Evolutionary conservation across 2,888 invertebrate genomes (phyloP), one percentile per base, ranked within the genome.

Genomic region (Hydrotaea diabolus): DNA sequence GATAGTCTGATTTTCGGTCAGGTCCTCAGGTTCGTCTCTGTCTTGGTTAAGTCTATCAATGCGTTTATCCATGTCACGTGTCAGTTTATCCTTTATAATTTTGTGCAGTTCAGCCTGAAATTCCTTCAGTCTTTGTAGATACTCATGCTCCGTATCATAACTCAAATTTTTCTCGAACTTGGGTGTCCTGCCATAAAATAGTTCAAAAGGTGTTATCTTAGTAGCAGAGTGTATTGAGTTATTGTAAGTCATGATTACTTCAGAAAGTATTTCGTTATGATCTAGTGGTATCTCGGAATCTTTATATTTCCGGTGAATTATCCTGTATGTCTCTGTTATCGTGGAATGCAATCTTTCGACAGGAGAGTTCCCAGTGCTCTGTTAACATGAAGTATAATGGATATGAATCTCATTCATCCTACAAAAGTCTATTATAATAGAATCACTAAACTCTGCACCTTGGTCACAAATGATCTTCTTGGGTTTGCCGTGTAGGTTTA

Each of bases 401-500:
- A 83, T 49, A n/a, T 55, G 11, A 23, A 83, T 85, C 5, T 77
- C n/a, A 19, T 78, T 49, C n/a, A 73, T 77, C 23, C 31, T 76
- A 36, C 80, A 86, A 74, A 81, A 85, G 26, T 85, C 85, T 19
- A 80, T 83, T 23, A 83, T 59, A 1, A 85, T 85, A 36, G 55
- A 66, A 2, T 71, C 72, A 39, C 39, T 66, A 21, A 82, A 82
- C 39, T 82, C 80, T 1, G 80, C 26, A 0, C 85, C 78, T 80
- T 85, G 83, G 39, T 86, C 80, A 13, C 82, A 82, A 49, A 84
- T 46, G 0, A 86, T 43, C 77, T 85, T 85, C 55, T 77, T 86
- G 0, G 85, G 85, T 2, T n/a, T 62, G 19, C 86, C 86, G 55
- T 85, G 83, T 4, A 74, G 53, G 46, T 69, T 74, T 36, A 83